These are phyloP conservation scores for Drosophila mojavensis DNA, from an alignment of 1,140 invertebrate species.

Conservation along the genomic window DNA sequence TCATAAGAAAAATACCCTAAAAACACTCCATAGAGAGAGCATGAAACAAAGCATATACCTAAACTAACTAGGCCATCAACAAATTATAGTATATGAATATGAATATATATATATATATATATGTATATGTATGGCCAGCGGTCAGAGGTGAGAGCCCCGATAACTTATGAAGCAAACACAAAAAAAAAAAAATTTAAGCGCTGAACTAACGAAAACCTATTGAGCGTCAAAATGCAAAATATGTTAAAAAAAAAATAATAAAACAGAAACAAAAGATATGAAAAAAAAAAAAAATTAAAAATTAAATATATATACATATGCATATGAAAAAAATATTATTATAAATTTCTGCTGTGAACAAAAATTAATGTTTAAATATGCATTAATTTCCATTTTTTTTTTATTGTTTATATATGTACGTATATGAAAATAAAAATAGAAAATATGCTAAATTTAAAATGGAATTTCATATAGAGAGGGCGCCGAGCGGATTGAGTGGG, in stretches of 20 bases:
- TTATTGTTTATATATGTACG: conserved; percentile 24
- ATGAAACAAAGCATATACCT: conserved; percentile 40
- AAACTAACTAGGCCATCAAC: conserved; percentile 72
- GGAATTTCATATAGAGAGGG: conserved; percentile 9
- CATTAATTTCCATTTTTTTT: conserved; percentile 43
- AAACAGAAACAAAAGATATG: conserved; percentile 27
- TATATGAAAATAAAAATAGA: conserved; percentile 43
- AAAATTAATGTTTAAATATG: conserved; percentile 50
- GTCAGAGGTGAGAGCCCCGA: conserved; percentile 17
- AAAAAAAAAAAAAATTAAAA: conserved; percentile 12
- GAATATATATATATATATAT: conserved; percentile 22
- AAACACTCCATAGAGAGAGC: conserved; percentile 26
- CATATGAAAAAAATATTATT: conserved; percentile 37
- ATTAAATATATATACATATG: conserved; percentile 23
- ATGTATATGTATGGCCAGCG: conserved; percentile 17
- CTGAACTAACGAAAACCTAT: conserved; percentile 53
- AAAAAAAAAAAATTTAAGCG: conserved; percentile 38
- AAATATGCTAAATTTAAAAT: conserved; percentile 31
- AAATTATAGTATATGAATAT: conserved; percentile 56
- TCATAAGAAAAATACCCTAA: conserved; percentile 11
- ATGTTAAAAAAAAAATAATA: conserved; percentile 9
- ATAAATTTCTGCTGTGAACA: conserved; percentile 67
- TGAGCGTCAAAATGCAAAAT: conserved; percentile 49
- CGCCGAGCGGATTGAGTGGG: background rate
- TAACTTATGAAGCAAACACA: conserved; percentile 30